Evolutionary conservation across 2,797 vertebrate species (phyloP), one percentile per base, ranked within the genome.

Genomic region (Adrianichthys oophorus): DNA sequence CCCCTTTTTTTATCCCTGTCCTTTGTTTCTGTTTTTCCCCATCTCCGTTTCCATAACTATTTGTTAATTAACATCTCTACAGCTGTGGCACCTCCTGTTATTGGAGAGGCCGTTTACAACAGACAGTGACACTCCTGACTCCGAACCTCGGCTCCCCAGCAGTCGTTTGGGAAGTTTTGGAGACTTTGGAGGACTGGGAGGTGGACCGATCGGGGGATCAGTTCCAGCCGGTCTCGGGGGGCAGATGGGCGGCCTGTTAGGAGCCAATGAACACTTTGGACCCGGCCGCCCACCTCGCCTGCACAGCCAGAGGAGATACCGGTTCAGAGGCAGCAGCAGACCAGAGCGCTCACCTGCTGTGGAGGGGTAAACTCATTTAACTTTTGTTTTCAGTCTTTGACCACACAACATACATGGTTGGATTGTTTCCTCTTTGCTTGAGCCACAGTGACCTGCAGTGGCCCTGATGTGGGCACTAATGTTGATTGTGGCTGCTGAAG

Each of bases 321-420:
- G 96, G 7, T 92, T 95, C 57, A 92, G 93, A 47, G 95, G 93
- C 79, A 95, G 92, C 80, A 93, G 92, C n/a, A 91, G 95, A 51
- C 95, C 96, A 0, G 96, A 97, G 63, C 92, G 95, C 52, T 98
- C 96, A 0, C 96, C 96, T 0, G 96, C 97, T 19, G 95, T 99
- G 3, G 96, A 98, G 80, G 95, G 96, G 97, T 97, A 73, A 74
- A 82, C 59, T 15, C 6, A 7, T 53, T 66, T 37, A 43, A 12
- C 17, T 5, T 47, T 7, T 15, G 18, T 40, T 37, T 8, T 48
- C 62, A 56, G 18, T 69, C 21, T 23, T 42, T 1, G 48, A 56
- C n/a, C 43, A 47, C 48, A 52, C 48, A 59, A 43, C 59, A 54
- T 50, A 23, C 46, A 19, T 37, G 7, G 18, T 24, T 42, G 12